phyloP scores from a whole-genome alignment of 1,140 invertebrate species.

The Acromyrmex echinatior region DNA sequence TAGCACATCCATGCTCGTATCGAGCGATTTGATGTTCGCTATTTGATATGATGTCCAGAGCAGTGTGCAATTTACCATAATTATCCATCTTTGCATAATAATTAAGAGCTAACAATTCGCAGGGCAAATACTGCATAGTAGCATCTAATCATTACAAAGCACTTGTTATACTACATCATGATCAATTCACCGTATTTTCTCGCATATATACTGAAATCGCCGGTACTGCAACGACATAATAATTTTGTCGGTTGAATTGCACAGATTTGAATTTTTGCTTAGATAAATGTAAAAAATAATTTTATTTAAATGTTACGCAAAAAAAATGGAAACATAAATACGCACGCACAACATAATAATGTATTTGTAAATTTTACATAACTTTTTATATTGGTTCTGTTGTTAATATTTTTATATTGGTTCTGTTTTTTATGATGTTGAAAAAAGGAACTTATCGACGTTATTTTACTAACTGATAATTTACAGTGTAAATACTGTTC shows the following conservation, averaged over 20 bases:
- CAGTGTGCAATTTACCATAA: conserved; percentile 17
- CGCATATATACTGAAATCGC: neutral
- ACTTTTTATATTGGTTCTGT: neutral
- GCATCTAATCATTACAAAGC: conserved; percentile 52
- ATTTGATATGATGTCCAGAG: conserved; percentile 34
- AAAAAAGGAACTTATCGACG: neutral
- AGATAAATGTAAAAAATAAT: neutral
- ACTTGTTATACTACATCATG: conserved; percentile 21
- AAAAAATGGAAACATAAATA: neutral
- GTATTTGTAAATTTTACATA: neutral
- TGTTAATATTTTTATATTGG: neutral
- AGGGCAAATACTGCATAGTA: conserved; percentile 12
- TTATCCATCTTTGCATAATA: conserved; percentile 41
- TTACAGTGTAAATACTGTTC: neutral
- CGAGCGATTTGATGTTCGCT: conserved; percentile 27
- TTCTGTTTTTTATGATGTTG: neutral
- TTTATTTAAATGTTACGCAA: neutral
- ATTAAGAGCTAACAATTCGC: conserved; percentile 42
- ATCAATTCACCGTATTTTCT: conserved; percentile 25
- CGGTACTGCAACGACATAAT: neutral
- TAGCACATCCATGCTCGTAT: neutral
- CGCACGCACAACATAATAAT: neutral
- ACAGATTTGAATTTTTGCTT: neutral
- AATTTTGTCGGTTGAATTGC: neutral
- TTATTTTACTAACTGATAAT: conserved; percentile 12